Base-by-base conservation (phyloP, 2,113 vertebrate genomes). In the Poeciliopsis retropinna region DNA sequence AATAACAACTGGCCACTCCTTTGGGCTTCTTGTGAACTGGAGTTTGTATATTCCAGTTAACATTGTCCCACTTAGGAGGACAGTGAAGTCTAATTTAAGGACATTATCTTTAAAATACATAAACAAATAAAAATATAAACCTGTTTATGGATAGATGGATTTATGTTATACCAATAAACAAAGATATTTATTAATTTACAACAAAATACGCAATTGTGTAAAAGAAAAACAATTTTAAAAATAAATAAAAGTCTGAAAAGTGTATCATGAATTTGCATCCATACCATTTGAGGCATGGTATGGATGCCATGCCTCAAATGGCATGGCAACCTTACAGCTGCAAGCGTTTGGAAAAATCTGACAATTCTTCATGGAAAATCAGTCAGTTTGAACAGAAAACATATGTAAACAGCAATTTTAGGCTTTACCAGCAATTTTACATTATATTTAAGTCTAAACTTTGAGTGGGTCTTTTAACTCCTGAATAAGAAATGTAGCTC, bases 41-140 rank as follows among this genome's bases (percentile, higher is more conserved):
- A 34, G 32, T 85, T 91, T 93, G 92, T 91, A 91, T 93, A 93
- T 94, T 94, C 79, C 73, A 75, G 66, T 85, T 4, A 14, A 72
- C 81, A 86, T 15, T 5, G 39, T 41, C 3, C 14, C 47, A 63
- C 29, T 85, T n/a, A 83, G 70, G 39, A 66, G 60, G 17, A 34
- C 19, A 63, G 82, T 81, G 78, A 73, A 47, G 84, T 1, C 68
- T 66, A 6, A 57, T 61, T 70, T 78, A 83, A 54, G 25, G 19
- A 25, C 7, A 54, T 25, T 25, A 54, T 54, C 47, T 51, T 51
- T 51, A 5, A 41, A 34, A 34, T 10, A 34, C 10, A 34, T 10
- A 8, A 31, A 31, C 5, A 31, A 34, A 34, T 34, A 34, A 34
- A 3, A 32, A 17, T 27, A 10, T 14, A 11, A 10, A 14, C 29